Evolutionary conservation across 2,888 invertebrate genomes (phyloP), one percentile per base, ranked within the genome.

Genomic region (Clusia tigrina): DNA sequence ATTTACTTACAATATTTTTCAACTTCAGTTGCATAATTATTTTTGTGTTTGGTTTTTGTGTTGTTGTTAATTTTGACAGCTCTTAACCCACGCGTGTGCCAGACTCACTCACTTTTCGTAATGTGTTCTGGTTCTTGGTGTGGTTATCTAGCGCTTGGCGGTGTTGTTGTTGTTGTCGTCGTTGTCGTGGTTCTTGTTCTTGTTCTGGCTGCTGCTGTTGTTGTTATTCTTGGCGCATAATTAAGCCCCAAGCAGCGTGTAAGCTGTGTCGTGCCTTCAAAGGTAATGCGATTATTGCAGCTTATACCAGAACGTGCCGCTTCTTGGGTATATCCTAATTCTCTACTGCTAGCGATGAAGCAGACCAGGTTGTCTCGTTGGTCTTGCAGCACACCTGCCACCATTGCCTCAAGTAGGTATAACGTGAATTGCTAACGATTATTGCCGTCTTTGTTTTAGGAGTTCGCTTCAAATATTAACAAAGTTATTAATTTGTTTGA

Each of bases 221-320:
- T 24, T 53, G 24, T 24, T 37, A 9, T 42, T 42, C 51, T 1
- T 51, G n/a, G 23, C 57, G 42, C 32, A 62, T 59, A 63, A 63
- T 63, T 63, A 63, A 63, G 59, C 59, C 37, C 18, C 59, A 26
- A 52, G 52, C 37, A 53, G 54, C 25, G 26, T 58, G 37, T 48
- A 51, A 57, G 53, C 42, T 24, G 37, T 48, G 57, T 56, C 54
- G 57, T 64, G 64, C 61, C 64, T 57, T 52, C 18, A 42, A 62
- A 55, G 54, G 54, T 77, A 77, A 77, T 78, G 78, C 78, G 78
- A 77, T 77, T 78, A 77, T 75, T 73, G 74, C 71, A 76, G 78
- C 74, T 78, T 77, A 78, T 65, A 54, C 54, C 55, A 53, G 61
- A 66, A 66, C 66, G 65, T 68, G 68, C 61, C 58, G 58, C 71